These are phyloP conservation scores for Zhuqinia jingwanae DNA, from an alignment of 2,888 invertebrate genomes.

Conservation along the genomic window DNA sequence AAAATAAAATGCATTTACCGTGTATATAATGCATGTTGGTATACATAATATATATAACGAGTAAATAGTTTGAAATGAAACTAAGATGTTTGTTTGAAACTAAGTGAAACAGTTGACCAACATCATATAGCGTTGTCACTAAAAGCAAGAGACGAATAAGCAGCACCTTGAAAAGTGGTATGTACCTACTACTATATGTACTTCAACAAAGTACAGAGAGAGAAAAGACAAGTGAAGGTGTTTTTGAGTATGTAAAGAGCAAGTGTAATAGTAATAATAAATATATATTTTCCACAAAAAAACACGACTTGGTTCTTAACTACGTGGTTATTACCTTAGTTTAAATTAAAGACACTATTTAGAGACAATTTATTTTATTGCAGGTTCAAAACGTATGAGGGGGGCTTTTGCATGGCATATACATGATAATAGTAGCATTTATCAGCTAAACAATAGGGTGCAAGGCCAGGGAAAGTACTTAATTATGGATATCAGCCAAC, in stretches of 20 bases:
- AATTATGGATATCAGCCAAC: slow-evolving; percentile 45
- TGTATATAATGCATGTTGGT: too few species aligned
- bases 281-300: neutral
- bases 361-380: slow-evolving; percentile 21
- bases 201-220: neutral
- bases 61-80: too few species aligned
- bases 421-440: neutral
- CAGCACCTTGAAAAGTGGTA: too few species aligned
- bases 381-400: neutral
- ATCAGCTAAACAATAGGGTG: slow-evolving; percentile 28
- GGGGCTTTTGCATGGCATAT: neutral
- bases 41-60: too few species aligned
- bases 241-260: neutral
- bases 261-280: too few species aligned
- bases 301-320: slow-evolving; percentile 34
- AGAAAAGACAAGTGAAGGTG: neutral
- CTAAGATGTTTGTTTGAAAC: too few species aligned
- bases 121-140: too few species aligned
- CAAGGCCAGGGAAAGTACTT: slow-evolving; percentile 65
- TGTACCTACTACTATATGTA: too few species aligned
- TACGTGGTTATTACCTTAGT: slow-evolving; percentile 41
- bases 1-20: too few species aligned
- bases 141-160: too few species aligned
- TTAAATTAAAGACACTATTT: slow-evolving; percentile 30
- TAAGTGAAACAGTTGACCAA: too few species aligned